Percentiles rank a stretch among this genome's conserved stretches.
These are phyloP conservation scores for Agrypnia vestita DNA, from an alignment of 1,140 invertebrate genomes.

Conservation along the genomic window DNA sequence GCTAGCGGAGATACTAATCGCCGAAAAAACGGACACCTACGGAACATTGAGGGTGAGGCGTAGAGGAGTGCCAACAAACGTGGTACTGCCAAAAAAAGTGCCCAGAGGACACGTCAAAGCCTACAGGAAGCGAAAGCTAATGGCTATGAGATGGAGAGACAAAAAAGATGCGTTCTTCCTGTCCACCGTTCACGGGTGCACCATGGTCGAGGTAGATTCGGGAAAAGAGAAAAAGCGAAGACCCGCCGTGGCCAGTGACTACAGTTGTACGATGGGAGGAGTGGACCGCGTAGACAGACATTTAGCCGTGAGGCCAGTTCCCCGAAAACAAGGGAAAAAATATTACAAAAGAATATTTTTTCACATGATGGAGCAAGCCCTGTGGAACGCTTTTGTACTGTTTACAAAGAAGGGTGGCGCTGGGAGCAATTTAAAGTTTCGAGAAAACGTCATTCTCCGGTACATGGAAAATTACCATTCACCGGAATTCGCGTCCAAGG, in stretches of 20 bases:
- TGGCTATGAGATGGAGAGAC: conserved; percentile 48
- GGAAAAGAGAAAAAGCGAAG: conserved; percentile 35
- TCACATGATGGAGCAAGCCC: conserved; percentile 48
- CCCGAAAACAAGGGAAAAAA: conserved; percentile 41
- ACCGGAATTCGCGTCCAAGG: conserved; percentile 32
- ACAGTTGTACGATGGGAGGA: conserved; percentile 48
- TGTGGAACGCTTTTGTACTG: no score
- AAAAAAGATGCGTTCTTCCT: conserved; percentile 46
- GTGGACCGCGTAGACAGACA: conserved; percentile 36
- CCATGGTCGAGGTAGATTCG: conserved; percentile 27
- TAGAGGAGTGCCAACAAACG: conserved; percentile 46
- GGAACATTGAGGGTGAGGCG: conserved; percentile 44
- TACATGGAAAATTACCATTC: conserved; percentile 48
- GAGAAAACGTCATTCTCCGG: conserved; percentile 38
- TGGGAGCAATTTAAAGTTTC: conserved; percentile 36
- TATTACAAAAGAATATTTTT: conserved; percentile 48
- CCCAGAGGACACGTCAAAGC: conserved; percentile 37
- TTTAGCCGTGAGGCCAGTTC: conserved; percentile 36
- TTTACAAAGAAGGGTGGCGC: conserved; percentile 41
- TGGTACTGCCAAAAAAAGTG: conserved; percentile 47
- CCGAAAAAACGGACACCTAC: no score
- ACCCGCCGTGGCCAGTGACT: conserved; percentile 31
- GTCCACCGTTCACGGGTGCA: conserved; percentile 50
- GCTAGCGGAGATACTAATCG: no score
- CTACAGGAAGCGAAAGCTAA: conserved; percentile 47